These are phyloP conservation scores for Cirrhinus mrigala DNA, from an alignment of 2,797 vertebrate species.

Conservation along the genomic window DNA sequence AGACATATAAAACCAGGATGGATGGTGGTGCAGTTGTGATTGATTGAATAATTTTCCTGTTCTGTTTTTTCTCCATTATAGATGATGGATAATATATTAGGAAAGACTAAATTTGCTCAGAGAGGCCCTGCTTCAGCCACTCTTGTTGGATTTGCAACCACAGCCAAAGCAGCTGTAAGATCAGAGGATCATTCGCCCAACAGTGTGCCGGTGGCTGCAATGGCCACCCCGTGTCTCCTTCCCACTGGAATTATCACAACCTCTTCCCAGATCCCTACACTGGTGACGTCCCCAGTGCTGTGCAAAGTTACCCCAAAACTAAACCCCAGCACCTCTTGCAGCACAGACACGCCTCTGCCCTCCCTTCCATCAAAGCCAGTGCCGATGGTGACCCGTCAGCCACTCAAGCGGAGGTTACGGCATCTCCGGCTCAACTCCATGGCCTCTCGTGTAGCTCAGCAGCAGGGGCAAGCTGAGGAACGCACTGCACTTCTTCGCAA, in stretches of 20 bases:
- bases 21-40: not conserved
- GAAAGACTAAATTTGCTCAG: conserved; percentile 54
- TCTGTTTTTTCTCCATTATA: conserved; percentile 7
- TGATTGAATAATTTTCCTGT: not conserved
- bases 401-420: conserved; percentile 52
- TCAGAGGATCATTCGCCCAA: conserved; percentile 48
- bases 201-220: conserved; percentile 41
- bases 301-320: conserved; percentile 45
- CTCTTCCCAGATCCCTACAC: conserved; percentile 48
- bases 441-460: conserved; percentile 24
- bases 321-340: conserved; percentile 30
- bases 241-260: conserved; percentile 51
- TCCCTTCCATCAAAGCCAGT: conserved; percentile 38
- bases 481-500: conserved; percentile 89
- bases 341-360: conserved; percentile 32
- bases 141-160: conserved; percentile 56
- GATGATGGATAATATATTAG: conserved; percentile 64
- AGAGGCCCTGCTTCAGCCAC: conserved; percentile 55
- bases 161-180: conserved; percentile 50
- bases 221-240: conserved; percentile 53
- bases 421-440: conserved; percentile 36
- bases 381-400: conserved; percentile 31
- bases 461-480: conserved; percentile 85
- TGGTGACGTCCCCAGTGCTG: conserved; percentile 50
- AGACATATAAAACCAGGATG: not conserved